Evolutionary conservation across 1,140 invertebrate species (phyloP), one percentile per base, ranked within the genome.

Genomic region (Drosophila orena): DNA sequence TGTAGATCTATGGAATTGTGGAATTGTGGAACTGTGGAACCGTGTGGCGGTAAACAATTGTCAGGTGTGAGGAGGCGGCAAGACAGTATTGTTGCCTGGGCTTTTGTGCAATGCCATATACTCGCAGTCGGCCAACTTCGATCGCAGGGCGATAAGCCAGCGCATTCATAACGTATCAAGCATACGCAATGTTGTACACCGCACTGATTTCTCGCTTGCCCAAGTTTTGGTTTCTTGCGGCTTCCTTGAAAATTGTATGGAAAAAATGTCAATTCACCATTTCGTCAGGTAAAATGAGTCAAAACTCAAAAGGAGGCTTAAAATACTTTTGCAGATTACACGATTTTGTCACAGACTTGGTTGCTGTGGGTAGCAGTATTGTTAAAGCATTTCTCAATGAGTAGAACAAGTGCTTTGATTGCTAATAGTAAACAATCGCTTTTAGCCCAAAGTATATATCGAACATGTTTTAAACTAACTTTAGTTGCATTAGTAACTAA

Each of bases 151-250:
- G 81, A 85, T 85, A 85, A 81, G 81, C 70, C 55, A 69, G 59
- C 44, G 64, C 22, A 74, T 62, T 53, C 78, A 86, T 70, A 68
- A 72, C 81, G 68, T 76, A 85, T 86, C 69, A 50, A 60, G 81
- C 81, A 86, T 86, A 86, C 81, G 81, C 81, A 88, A 88, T 55
- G 83, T 53, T 61, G 69, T 66, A 54, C 62, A 24, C 52, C 64
- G 20, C 38, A 49, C 42, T 70, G 50, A 70, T 70, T 56, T 70
- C 42, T 47, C 52, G 66, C 64, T 69, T 65, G 62, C 62, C 17
- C 54, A 65, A 65, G 59, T 11, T 44, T 61, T n/a, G 24, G n/a
- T 24, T 37, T 15, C n/a, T 49, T 27, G 30, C n/a, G 43, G 37
- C 58, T 64, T 64, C 43, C 58, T 64, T 40, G 42, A 50, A 22